Percentiles rank a stretch among this genome's conserved stretches.
phyloP scores from a whole-genome alignment of 2,113 vertebrate genomes.

The Helogale parvula region DNA sequence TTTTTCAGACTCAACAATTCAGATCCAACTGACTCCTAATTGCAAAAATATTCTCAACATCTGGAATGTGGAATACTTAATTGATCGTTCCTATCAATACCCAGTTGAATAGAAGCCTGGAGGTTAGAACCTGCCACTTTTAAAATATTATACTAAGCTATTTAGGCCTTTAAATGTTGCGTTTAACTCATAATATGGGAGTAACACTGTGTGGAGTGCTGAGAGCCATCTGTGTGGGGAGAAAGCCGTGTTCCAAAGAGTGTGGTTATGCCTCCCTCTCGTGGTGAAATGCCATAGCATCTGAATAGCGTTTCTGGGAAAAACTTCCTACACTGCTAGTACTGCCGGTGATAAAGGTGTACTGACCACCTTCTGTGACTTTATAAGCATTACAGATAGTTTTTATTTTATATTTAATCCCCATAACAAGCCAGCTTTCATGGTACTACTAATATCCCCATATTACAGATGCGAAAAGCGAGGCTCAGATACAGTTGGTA shows the following conservation, averaged over 20 bases:
- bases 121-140: slow-evolving; percentile 66
- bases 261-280: slow-evolving; percentile 55
- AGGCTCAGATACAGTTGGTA: not conserved
- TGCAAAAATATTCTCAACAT: slow-evolving; percentile 71
- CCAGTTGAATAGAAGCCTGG: slow-evolving; percentile 64
- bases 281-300: not conserved
- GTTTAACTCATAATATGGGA: not conserved
- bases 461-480: not conserved
- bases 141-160: slow-evolving; percentile 64
- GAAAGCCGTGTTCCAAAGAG: not conserved
- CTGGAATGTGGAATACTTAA: slow-evolving; percentile 62
- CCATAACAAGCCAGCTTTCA: not conserved
- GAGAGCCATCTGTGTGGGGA: slow-evolving; percentile 49
- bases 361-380: not conserved
- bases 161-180: slow-evolving; percentile 51
- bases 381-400: not conserved
- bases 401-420: not conserved
- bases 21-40: slow-evolving; percentile 55
- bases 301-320: not conserved
- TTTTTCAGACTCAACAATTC: slow-evolving; percentile 63
- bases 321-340: not conserved
- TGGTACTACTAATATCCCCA: not conserved
- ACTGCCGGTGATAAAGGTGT: not conserved
- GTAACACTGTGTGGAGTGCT: not conserved
- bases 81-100: slow-evolving; percentile 51